Evolutionary conservation across 2,888 invertebrate genomes (phyloP).

Genomic region (Lycophotia porphyrea): DNA sequence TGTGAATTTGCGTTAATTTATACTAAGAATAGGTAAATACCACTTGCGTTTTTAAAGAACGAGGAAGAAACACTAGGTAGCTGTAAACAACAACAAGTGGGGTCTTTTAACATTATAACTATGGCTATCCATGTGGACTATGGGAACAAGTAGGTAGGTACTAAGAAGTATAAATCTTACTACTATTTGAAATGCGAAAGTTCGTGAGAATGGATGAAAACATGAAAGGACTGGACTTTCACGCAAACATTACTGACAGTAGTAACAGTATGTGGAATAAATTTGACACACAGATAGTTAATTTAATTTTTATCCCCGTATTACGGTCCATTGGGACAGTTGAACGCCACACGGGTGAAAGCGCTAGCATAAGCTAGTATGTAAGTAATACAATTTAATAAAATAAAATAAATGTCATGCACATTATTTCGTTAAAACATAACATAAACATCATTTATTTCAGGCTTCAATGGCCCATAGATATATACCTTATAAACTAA

Average conservation of each 20-base stretch:
- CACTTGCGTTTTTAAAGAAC: constrained; percentile 2
- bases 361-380: background rate
- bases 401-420: background rate
- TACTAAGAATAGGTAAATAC: background rate
- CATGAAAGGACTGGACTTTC: no score
- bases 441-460: no score
- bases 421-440: no score
- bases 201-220: background rate
- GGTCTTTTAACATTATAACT: no score
- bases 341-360: background rate
- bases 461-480: no score
- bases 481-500: no score
- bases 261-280: background rate
- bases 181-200: background rate
- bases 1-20: constrained; percentile 45
- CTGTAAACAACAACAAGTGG: background rate
- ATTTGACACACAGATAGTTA: background rate
- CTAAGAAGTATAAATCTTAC: background rate
- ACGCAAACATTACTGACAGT: background rate
- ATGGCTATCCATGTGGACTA: background rate
- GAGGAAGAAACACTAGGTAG: constrained; percentile 11
- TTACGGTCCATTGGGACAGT: background rate
- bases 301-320: background rate
- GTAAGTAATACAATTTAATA: no score
- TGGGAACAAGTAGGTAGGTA: background rate